phyloP scores from a whole-genome alignment of 1,140 invertebrate genomes.

The Helicoverpa armigera region DNA sequence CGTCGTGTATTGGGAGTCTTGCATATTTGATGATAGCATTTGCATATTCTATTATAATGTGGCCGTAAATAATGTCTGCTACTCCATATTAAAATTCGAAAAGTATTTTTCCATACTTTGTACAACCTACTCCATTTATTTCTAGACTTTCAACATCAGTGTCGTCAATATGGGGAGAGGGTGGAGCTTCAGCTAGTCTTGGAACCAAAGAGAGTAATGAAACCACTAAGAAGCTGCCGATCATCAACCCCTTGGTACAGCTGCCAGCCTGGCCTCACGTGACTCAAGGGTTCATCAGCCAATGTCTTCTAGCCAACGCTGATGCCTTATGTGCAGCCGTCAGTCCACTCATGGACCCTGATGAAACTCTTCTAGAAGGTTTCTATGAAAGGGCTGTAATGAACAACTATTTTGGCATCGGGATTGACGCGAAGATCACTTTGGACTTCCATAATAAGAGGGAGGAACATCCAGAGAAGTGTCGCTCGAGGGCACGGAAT shows the following conservation, averaged over 20 bases:
- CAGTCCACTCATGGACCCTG: slow-evolving; percentile 96
- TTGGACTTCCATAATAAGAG: slow-evolving; percentile 99
- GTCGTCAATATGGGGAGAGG: slow-evolving; percentile 86
- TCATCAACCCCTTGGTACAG: slow-evolving; percentile 95
- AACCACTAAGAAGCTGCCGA: slow-evolving; percentile 92
- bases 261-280: slow-evolving; percentile 95
- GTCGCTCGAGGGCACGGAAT: slow-evolving; percentile 96
- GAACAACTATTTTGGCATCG: slow-evolving; percentile 99
- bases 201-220: slow-evolving; percentile 78
- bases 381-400: slow-evolving; percentile 98
- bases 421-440: slow-evolving; percentile 99
- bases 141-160: slow-evolving; percentile 84
- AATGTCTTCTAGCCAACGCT: slow-evolving; percentile 97
- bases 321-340: slow-evolving; percentile 98
- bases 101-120: too few relatives aligned
- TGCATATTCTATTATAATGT: not conserved
- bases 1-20: not conserved
- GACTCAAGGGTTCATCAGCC: slow-evolving; percentile 82
- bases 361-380: slow-evolving; percentile 96
- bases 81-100: not conserved
- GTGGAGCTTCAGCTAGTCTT: slow-evolving; percentile 60
- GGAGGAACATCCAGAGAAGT: slow-evolving; percentile 99
- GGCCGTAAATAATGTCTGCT: not conserved
- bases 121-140: not conserved
- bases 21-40: not conserved